phyloP scores from a whole-genome alignment of 2,797 vertebrate genomes.

The Lacerta bilineata region DNA sequence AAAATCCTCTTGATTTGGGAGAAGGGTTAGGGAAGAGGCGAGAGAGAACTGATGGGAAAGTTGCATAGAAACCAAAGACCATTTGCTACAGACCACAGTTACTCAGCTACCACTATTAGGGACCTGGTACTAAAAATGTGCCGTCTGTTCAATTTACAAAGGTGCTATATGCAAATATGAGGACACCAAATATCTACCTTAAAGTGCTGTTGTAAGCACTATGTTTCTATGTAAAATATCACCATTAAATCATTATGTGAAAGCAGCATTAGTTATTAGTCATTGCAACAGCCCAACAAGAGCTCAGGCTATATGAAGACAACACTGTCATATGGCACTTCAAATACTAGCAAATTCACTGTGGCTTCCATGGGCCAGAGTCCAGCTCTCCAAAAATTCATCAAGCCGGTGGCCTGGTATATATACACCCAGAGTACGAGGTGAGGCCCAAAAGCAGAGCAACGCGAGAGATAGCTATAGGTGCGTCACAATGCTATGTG shows the following conservation, averaged over 20 bases:
- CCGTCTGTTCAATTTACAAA: not conserved
- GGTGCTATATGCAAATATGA: not conserved
- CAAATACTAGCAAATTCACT: not conserved
- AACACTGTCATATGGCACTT: not conserved
- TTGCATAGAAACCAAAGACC: not conserved
- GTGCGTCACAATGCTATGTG: not conserved
- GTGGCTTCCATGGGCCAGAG: not conserved
- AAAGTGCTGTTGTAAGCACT: not conserved
- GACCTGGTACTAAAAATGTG: not conserved
- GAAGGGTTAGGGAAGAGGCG: not conserved
- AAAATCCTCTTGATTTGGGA: too few species aligned
- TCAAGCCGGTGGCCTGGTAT: not conserved
- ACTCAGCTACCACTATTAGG: not conserved
- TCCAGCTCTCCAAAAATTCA: not conserved
- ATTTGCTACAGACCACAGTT: not conserved
- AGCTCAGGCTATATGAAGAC: not conserved
- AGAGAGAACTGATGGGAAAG: not conserved
- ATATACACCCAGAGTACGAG: not conserved
- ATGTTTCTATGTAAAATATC: not conserved
- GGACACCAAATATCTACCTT: not conserved
- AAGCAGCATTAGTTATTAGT: not conserved
- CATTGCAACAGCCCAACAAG: not conserved
- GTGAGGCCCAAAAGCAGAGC: not conserved
- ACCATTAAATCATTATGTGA: not conserved
- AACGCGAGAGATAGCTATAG: not conserved